Evolutionary conservation across 2,888 invertebrate species (phyloP).

Genomic region (Deilephila porcellus): DNA sequence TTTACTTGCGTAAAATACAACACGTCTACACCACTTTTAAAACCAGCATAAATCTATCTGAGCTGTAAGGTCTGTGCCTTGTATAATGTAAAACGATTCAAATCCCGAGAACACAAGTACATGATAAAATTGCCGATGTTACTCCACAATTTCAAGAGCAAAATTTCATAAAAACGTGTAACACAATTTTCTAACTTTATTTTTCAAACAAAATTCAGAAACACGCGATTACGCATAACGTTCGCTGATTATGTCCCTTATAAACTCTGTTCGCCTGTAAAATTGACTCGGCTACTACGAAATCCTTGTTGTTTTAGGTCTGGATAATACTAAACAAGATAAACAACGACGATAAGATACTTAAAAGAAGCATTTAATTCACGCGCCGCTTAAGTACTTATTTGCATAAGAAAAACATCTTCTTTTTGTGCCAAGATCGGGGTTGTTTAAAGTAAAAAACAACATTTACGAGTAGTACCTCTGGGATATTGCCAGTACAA

Average conservation of each 20-base stretch:
- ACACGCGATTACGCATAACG: conserved; percentile 1
- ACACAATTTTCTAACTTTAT: not conserved
- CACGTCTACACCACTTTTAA: not conserved
- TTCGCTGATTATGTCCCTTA: not conserved
- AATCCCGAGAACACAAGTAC: not conserved
- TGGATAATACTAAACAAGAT: conserved; percentile 33
- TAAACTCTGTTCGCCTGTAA: conserved; percentile 15
- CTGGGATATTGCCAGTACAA: not conserved
- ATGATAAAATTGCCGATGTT: not conserved
- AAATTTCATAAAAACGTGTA: not conserved
- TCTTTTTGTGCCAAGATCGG: conserved; percentile 37
- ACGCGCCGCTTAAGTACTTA: conserved; percentile 34
- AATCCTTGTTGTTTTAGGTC: conserved; percentile 25
- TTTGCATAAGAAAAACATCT: conserved; percentile 54
- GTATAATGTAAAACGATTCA: not conserved
- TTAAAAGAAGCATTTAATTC: conserved; percentile 43
- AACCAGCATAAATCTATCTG: no score
- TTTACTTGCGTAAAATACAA: not conserved
- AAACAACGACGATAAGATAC: conserved; percentile 34
- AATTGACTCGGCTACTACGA: conserved; percentile 16
- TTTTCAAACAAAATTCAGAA: conserved; percentile 1
- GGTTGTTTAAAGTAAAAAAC: conserved; percentile 43
- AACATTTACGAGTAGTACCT: conserved; percentile 3
- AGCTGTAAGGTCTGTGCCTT: no score
- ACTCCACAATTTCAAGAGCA: not conserved